Evolutionary conservation across 2,113 vertebrate genomes (phyloP), one percentile per base, ranked within the genome.

Genomic region (Orcinus orca): DNA sequence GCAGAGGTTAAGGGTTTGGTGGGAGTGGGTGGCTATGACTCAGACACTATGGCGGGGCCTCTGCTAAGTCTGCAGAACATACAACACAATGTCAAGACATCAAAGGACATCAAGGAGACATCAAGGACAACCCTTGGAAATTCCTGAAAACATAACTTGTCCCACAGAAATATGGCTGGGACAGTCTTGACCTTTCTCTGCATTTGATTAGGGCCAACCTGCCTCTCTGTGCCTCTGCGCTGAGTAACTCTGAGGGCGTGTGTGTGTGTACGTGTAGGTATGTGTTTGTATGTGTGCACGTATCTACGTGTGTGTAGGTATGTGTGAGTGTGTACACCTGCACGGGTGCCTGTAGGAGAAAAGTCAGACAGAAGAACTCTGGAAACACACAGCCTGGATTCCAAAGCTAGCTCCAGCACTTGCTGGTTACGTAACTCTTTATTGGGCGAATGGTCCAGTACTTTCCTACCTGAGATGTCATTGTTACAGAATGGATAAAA

Each of bases 1-100:
- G 38, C 0, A 0, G 11, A 23, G 50, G 8, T 13, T 53, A 47
- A 23, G 79, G 44, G 23, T 21, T 58, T 2, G 18, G 2, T 2
- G 18, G 11, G 3, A 55, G 53, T 33, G 23, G 0, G 9, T 5
- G 10, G 55, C 17, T 47, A 21, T 63, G 63, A 60, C 44, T 68
- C 50, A 23, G 11, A 41, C 1, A 3, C 38, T 55, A 2, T 50
- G 10, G 21, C 4, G 18, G 31, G 41, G 47, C 50, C 23, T 47
- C 31, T 23, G 0, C 9, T 7, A 26, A 47, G 23, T 50, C 88
- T 53, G 67, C 41, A 41, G 41, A 41, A 41, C 41, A 41, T 41
- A 41, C 41, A 41, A 41, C 41, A 7, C 41, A 41, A 41, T 41
- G 41, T 41, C 41, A 41, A 7, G 41, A 6, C 41, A 41, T 41